These are phyloP conservation scores for Drosophila algonquin DNA, from an alignment of 2,888 invertebrate species.

Conservation along the genomic window DNA sequence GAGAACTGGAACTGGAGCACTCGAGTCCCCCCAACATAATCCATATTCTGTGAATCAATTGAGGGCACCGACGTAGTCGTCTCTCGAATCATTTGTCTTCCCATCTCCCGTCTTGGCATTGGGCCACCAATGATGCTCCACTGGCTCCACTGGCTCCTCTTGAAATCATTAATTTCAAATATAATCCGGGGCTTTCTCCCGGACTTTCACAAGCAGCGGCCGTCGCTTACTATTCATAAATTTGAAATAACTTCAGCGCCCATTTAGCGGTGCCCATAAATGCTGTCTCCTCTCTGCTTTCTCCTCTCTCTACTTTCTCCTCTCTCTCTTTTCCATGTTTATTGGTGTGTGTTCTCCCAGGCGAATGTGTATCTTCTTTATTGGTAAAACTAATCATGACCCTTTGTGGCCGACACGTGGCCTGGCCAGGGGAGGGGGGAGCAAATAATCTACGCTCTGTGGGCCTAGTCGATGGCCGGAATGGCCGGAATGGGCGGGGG, in stretches of 20 bases:
- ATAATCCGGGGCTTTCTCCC: slow-evolving; percentile 25
- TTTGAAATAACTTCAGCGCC: slow-evolving; percentile 46
- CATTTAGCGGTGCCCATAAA: slow-evolving; percentile 40
- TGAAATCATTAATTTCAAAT: slow-evolving; percentile 43
- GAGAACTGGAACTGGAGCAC: slow-evolving; percentile 28
- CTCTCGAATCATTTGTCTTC: slow-evolving; percentile 35
- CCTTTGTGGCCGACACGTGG: slow-evolving; percentile 76
- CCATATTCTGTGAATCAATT: slow-evolving; percentile 2
- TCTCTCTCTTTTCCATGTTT: slow-evolving; percentile 28
- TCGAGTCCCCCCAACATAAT: slow-evolving; percentile 33
- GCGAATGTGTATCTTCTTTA: slow-evolving; percentile 38
- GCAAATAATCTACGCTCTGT: slow-evolving; percentile 58
- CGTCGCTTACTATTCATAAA: slow-evolving; percentile 50
- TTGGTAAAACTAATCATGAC: slow-evolving; percentile 73
- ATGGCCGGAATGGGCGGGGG: slow-evolving; percentile 10
- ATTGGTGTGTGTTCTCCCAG: slow-evolving; percentile 21
- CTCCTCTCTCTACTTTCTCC: too few species aligned
- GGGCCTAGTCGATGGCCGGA: slow-evolving; percentile 17
- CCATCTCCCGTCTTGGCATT: slow-evolving; percentile 23
- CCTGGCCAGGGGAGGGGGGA: slow-evolving; percentile 52
- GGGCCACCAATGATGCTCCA: slow-evolving; percentile 21
- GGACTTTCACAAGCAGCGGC: neutral
- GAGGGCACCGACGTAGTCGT: too few species aligned
- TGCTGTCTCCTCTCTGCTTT: neutral
- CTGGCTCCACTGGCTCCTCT: slow-evolving; percentile 15